Evolutionary conservation across 2,113 vertebrate species (phyloP).

Genomic region (Erythrocercus mccallii): DNA sequence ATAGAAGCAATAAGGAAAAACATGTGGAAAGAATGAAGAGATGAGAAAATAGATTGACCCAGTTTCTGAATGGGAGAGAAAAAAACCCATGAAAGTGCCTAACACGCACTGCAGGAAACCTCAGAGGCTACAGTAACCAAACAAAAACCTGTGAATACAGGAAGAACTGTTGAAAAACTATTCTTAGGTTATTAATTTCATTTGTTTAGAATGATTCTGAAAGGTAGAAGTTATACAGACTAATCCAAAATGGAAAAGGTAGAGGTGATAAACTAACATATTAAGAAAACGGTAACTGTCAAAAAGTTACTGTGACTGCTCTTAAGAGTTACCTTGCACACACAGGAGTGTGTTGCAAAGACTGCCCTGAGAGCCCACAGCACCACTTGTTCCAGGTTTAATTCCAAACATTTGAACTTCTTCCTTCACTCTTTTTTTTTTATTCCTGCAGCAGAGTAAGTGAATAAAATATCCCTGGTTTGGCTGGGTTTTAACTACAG

Average conservation of each 20-base stretch:
- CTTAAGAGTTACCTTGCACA: rapidly evolving
- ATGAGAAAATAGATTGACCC: background rate
- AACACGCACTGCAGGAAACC: background rate
- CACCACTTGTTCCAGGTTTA: background rate
- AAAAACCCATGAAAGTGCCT: background rate
- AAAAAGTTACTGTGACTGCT: background rate
- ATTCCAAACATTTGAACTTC: background rate
- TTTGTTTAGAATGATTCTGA: background rate
- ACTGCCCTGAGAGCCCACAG: background rate
- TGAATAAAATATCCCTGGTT: background rate
- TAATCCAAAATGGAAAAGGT: background rate
- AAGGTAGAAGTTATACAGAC: background rate
- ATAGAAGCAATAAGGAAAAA: background rate
- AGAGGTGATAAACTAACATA: background rate
- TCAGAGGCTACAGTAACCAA: background rate
- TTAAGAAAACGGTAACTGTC: background rate
- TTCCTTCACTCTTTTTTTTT: background rate
- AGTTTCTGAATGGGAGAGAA: background rate
- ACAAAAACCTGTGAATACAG: background rate
- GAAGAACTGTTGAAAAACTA: background rate
- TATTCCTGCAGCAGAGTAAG: background rate
- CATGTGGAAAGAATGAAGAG: background rate
- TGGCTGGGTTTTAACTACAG: background rate
- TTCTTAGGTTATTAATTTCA: background rate
- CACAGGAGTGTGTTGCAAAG: background rate